Evolutionary conservation across 2,888 invertebrate genomes (phyloP), one percentile per base, ranked within the genome.

Genomic region (Timema podura): DNA sequence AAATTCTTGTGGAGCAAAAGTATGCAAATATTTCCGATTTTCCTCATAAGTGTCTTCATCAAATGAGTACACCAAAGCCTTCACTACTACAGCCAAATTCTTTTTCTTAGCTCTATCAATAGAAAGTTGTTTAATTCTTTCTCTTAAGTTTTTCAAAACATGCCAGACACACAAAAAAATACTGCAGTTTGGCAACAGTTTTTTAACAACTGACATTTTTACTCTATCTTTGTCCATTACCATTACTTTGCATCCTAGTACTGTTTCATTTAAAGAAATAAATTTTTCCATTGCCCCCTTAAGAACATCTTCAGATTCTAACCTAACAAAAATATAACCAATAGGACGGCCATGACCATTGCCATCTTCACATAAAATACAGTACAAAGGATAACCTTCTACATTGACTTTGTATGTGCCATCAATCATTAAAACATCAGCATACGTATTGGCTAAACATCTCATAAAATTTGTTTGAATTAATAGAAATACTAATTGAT

Each of bases 391-490:
- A 66, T 68, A 68, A 68, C 46, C 68, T 64, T 68, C 65, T 13
- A 65, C 45, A 68, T 68, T 68, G 10, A 68, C 51, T 65, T 68
- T 68, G 48, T 68, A 68, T 13, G 68, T 68, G 11, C 68, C 68
- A 68, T 68, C 68, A 11, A 68, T 61, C 44, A 68, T 46, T 13
- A 68, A 45, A 30, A 68, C 16, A 47, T 68, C 68, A 64, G 65
- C 44, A 15, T 68, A 68, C 47, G 45, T 64, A 44, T 45, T 59
- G 13, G 64, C 64, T 66, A 64, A 30, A 46, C 16, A 16, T 15
- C 16, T 67, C 68, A 68, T 68, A 15, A 46, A 68, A 44, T 10
- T n/a, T 11, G 68, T 68, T 65, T 68, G 68, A 11, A 68, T 64
- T 15, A 64, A 11, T 11, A 65, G 48, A 13, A 44, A 68, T 13